Percentiles rank a stretch among this genome's conserved stretches.
phyloP scores from a whole-genome alignment of 2,113 vertebrate species.

The Patagioenas fasciata region DNA sequence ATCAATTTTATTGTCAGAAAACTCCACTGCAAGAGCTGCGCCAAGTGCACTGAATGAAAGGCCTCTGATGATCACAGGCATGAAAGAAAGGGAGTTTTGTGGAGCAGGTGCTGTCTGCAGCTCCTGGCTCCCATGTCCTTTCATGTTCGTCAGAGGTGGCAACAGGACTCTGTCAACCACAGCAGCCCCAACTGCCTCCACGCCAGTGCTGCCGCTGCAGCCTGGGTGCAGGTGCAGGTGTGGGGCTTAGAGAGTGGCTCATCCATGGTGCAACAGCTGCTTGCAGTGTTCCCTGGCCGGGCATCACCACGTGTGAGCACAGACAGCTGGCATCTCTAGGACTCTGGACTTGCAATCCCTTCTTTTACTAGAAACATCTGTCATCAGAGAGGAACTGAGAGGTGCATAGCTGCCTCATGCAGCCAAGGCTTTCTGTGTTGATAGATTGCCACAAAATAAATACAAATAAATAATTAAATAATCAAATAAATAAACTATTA shows the following conservation, averaged over 20 bases:
- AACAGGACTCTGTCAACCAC: not conserved
- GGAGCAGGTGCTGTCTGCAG: not conserved
- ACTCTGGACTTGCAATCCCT: not conserved
- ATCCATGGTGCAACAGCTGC: not conserved
- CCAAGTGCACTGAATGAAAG: not conserved
- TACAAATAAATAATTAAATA: not conserved
- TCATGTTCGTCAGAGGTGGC: not conserved
- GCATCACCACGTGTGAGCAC: not conserved
- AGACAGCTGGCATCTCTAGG: not conserved
- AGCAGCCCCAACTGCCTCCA: not conserved
- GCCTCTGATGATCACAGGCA: not conserved
- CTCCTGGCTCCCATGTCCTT: not conserved
- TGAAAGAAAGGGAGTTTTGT: not conserved
- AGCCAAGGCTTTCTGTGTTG: not conserved
- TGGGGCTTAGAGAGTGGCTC: not conserved
- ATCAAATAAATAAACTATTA: not conserved
- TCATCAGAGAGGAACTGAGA: not conserved
- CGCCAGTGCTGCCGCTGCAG: not conserved
- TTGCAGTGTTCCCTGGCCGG: not conserved
- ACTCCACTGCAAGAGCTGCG: not conserved
- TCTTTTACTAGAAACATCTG: not conserved
- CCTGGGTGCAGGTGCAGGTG: not conserved
- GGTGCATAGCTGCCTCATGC: not conserved
- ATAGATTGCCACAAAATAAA: not conserved
- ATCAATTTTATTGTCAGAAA: not conserved